Percentiles rank a stretch among this genome's conserved stretches.
phyloP scores from a whole-genome alignment of 1,140 invertebrate genomes.

The Nephila pilipes region DNA sequence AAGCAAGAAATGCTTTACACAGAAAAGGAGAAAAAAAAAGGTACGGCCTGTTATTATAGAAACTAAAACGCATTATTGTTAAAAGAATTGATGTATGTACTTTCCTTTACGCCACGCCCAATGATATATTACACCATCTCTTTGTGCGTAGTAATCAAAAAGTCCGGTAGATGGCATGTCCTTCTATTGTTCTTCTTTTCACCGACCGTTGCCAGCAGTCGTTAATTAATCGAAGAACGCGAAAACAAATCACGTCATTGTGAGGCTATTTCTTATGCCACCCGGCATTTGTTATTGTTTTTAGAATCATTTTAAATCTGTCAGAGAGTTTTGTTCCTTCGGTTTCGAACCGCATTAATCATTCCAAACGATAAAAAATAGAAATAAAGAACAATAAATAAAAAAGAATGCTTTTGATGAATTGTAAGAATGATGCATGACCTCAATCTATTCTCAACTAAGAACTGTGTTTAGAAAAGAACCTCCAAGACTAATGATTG shows the following conservation, averaged over 20 bases:
- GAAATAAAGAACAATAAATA: constrained; percentile 6
- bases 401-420: constrained; percentile 63
- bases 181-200: constrained; percentile 63
- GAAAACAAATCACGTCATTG: constrained; percentile 75
- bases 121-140: constrained; percentile 71
- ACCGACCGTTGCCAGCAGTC: constrained; percentile 66
- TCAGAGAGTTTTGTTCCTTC: constrained; percentile 67
- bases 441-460: constrained; percentile 60
- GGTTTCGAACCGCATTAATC: constrained; percentile 64
- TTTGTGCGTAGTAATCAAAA: constrained; percentile 72
- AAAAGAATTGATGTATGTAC: constrained; percentile 55
- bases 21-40: constrained; percentile 2
- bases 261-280: constrained; percentile 62
- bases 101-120: constrained; percentile 55
- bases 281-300: constrained; percentile 71
- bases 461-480: constrained; percentile 71
- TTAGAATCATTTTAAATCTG: constrained; percentile 71
- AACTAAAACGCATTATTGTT: constrained; percentile 33
- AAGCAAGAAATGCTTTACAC: too few species aligned
- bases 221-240: constrained; percentile 74
- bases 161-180: constrained; percentile 66
- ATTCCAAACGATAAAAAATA: constrained; percentile 68
- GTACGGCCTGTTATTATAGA: constrained; percentile 9
- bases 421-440: constrained; percentile 69
- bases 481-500: constrained; percentile 55